Conservation (phyloP, 1,140 invertebrate species). For the Diprion similis region DNA sequence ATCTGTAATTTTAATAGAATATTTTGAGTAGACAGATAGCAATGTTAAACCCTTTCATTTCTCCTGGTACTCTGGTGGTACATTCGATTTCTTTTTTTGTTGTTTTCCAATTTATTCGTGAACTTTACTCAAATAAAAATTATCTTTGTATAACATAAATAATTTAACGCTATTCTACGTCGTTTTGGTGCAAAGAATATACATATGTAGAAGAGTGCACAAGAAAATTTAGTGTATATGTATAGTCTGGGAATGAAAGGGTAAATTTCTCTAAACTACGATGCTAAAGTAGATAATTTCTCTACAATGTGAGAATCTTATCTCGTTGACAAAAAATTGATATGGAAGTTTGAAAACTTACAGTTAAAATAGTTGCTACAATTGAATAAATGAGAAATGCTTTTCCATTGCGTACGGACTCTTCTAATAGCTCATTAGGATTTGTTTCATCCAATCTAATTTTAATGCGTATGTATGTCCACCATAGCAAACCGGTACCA, state of each 20-base stretch:
- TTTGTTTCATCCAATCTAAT: conserved; percentile 71
- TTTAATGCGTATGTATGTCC: conserved; percentile 83
- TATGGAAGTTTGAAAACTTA: conserved; percentile 58
- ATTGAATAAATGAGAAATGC: conserved; percentile 86
- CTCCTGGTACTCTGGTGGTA: too few species aligned
- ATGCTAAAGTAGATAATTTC: too few species aligned
- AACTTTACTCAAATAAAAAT: neutral
- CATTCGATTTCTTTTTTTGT: too few species aligned
- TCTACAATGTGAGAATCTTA: conserved; percentile 21
- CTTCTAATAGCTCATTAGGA: conserved; percentile 69
- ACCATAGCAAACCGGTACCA: conserved; percentile 86
- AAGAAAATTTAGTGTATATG: too few species aligned
- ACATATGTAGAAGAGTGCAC: neutral
- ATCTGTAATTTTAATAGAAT: conserved; percentile 65
- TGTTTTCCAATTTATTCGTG: too few species aligned
- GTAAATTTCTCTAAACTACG: too few species aligned
- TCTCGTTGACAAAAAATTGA: conserved; percentile 9
- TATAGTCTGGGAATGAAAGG: too few species aligned
- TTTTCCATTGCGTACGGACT: conserved; percentile 85
- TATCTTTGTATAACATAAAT: conserved; percentile 24
- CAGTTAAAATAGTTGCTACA: conserved; percentile 85
- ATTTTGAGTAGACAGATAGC: conserved; percentile 2
- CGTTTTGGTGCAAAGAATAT: too few species aligned
- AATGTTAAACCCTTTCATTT: conserved; percentile 15
- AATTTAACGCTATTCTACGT: conserved; percentile 9